These are phyloP conservation scores for Microvelia longipes DNA, from an alignment of 1,140 invertebrate genomes.

Conservation along the genomic window DNA sequence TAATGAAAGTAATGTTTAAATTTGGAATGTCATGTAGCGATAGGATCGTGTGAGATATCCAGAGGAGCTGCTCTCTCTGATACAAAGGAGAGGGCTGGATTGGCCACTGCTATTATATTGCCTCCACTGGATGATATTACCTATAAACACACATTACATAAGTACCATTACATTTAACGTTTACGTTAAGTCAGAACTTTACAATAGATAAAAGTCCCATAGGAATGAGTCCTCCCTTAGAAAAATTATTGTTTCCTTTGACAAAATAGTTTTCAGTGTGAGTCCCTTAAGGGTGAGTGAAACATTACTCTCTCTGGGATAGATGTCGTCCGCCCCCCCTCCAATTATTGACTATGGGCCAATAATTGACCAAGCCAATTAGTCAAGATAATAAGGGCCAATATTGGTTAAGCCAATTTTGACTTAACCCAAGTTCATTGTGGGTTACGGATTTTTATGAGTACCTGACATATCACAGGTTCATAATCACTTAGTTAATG, in stretches of 20 bases:
- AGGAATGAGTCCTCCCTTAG: not conserved
- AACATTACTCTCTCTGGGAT: not conserved
- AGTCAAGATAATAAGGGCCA: no score
- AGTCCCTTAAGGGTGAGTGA: not conserved
- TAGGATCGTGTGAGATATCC: not conserved
- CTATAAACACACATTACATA: constrained; percentile 16
- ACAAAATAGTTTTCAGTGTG: not conserved
- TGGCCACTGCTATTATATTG: constrained; percentile 73
- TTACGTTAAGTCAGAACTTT: not conserved
- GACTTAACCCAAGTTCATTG: no score
- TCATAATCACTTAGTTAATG: no score
- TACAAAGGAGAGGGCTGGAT: constrained; percentile 54
- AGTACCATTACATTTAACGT: not conserved
- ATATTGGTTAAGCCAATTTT: no score
- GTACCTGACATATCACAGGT: no score
- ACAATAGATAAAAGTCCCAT: not conserved
- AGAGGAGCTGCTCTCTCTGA: constrained; percentile 21
- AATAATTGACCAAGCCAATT: no score
- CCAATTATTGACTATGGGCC: no score
- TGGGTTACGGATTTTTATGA: no score
- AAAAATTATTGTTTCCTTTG: not conserved
- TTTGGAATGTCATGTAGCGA: not conserved
- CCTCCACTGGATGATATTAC: constrained; percentile 66
- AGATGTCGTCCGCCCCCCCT: no score
- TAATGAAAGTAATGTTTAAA: not conserved